Conservation (phyloP, 1,140 invertebrate species). For the Lethocerus indicus region DNA sequence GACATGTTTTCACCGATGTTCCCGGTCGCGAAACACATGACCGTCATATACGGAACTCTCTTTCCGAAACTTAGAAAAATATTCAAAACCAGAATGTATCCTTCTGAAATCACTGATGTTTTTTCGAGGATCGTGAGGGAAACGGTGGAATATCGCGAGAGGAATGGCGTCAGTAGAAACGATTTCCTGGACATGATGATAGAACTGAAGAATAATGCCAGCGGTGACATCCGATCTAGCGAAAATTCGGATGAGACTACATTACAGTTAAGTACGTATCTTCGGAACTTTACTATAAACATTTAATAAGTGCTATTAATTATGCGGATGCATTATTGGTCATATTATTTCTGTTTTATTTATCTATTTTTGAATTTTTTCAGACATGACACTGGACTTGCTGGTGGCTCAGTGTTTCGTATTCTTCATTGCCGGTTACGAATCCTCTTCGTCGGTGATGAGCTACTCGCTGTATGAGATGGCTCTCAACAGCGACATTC, state of each 20-base stretch:
- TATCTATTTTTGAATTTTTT: not conserved
- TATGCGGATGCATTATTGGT: no score
- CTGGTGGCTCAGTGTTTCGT: conserved; percentile 25
- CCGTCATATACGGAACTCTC: no score
- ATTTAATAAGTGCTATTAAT: not conserved
- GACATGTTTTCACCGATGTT: no score
- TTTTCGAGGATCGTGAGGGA: conserved; percentile 19
- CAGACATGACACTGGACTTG: conserved; percentile 3
- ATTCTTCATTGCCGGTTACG: conserved; percentile 40
- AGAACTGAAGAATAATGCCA: conserved; percentile 14
- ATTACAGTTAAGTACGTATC: not conserved
- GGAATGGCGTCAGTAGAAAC: conserved; percentile 25
- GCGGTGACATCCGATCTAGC: not conserved
- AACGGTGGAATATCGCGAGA: conserved; percentile 25
- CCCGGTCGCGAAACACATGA: no score
- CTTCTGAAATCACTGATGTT: conserved; percentile 17
- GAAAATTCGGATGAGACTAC: not conserved
- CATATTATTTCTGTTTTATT: no score
- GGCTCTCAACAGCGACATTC: conserved; percentile 36
- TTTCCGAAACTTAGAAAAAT: conserved; percentile 3
- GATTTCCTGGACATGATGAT: conserved; percentile 25
- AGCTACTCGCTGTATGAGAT: conserved; percentile 35
- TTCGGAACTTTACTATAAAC: not conserved
- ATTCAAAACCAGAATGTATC: not conserved
- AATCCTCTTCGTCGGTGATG: conserved; percentile 38